Conservation (phyloP, 2,113 vertebrate genomes). For the Podocnemis expansa region DNA sequence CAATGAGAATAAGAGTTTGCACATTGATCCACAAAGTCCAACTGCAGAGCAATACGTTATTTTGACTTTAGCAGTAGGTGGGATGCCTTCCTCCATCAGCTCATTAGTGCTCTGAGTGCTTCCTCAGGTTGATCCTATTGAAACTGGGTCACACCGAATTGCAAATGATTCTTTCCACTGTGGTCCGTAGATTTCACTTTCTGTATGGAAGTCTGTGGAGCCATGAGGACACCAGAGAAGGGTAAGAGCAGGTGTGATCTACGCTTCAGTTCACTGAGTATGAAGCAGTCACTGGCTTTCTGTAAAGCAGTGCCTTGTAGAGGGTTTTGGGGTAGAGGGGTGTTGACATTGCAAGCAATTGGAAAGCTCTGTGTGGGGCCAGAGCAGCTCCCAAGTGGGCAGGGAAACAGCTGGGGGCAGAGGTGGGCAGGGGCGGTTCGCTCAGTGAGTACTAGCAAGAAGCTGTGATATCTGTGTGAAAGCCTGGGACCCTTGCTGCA, state of each 20-base stretch:
- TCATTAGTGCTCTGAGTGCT: background rate
- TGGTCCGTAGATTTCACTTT: background rate
- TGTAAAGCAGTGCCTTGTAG: background rate
- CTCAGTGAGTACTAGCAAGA: background rate
- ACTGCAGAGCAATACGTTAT: conserved; percentile 41
- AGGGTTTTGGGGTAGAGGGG: background rate
- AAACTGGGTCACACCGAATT: background rate
- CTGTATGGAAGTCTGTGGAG: background rate
- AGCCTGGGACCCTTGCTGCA: background rate
- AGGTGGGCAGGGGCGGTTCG: too few species aligned
- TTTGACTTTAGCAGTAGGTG: background rate
- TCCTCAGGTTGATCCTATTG: background rate
- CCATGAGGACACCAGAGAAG: background rate
- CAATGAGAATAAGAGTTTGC: conserved; percentile 75
- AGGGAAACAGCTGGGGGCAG: too few species aligned
- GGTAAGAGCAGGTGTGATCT: background rate
- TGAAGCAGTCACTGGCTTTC: background rate
- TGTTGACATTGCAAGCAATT: too few species aligned
- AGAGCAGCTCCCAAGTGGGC: too few species aligned
- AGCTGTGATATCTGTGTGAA: background rate
- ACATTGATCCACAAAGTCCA: conserved; percentile 74
- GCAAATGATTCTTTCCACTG: background rate
- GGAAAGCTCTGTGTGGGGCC: too few species aligned
- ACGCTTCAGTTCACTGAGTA: background rate
- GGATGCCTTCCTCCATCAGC: background rate